These are phyloP conservation scores for Tuberolachnus salignus DNA, from an alignment of 2,888 invertebrate species.

Conservation along the genomic window DNA sequence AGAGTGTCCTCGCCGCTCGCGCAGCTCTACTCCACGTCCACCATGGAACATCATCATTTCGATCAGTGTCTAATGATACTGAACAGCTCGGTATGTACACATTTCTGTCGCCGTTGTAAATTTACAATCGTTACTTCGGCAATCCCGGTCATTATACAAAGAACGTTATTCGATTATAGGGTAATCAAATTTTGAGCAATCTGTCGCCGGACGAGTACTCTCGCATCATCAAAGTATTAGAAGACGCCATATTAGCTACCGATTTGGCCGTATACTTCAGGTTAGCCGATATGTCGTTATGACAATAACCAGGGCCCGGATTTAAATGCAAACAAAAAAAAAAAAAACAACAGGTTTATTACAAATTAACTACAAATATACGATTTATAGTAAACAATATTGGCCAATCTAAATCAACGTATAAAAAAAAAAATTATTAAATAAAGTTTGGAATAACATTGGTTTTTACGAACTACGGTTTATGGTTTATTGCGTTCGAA, in stretches of 20 bases:
- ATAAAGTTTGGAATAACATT: no score
- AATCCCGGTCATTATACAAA: neutral
- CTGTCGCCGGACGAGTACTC: conserved; percentile 90
- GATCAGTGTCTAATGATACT: conserved; percentile 96
- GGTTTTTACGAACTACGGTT: no score
- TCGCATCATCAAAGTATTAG: conserved; percentile 85
- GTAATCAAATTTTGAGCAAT: conserved; percentile 88
- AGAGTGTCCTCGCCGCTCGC: conserved; percentile 91
- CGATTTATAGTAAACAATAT: no score
- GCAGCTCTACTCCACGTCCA: conserved; percentile 90
- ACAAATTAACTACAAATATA: no score
- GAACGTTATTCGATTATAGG: conserved; percentile 63
- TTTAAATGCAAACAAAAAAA: no score
- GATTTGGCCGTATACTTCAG: conserved; percentile 92
- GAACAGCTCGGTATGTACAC: conserved; percentile 75
- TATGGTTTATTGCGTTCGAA: no score
- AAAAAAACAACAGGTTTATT: no score
- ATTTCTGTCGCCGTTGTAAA: neutral
- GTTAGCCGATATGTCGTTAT: no score
- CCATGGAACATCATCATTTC: conserved; percentile 97
- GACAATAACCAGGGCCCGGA: no score
- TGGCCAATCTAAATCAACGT: no score
- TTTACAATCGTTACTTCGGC: no score
- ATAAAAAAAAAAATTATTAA: no score
- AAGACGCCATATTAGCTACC: conserved; percentile 92